Percentiles rank a stretch among this genome's conserved stretches.
Evolutionary conservation across 2,888 invertebrate species (phyloP).

Genomic region (Glyphotaelius pellucidus): DNA sequence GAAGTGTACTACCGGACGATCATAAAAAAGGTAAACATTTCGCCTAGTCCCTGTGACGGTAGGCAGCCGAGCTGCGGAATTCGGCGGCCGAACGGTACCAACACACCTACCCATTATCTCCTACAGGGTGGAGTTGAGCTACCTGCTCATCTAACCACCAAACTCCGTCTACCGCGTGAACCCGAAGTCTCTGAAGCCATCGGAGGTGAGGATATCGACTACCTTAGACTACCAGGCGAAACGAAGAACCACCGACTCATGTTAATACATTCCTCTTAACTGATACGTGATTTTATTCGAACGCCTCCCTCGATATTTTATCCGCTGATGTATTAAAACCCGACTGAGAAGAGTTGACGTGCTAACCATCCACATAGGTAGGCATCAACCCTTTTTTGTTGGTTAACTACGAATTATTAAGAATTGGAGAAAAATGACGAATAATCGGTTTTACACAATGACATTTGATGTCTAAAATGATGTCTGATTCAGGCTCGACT

Average conservation of each 20-base stretch:
- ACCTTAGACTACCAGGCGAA: constrained; percentile 20
- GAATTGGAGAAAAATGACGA: too few relatives aligned
- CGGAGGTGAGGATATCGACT: not conserved
- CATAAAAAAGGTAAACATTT: constrained; percentile 26
- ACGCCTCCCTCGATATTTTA: constrained; percentile 44
- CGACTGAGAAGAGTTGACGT: not conserved
- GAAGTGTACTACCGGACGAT: not conserved
- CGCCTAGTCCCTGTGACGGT: constrained; percentile 36
- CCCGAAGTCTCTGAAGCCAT: not conserved
- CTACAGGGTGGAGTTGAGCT: not conserved
- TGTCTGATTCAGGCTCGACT: too few relatives aligned
- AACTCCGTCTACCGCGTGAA: not conserved
- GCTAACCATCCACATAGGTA: not conserved
- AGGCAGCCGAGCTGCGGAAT: constrained; percentile 43
- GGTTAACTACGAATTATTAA: not conserved
- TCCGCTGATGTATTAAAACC: not conserved
- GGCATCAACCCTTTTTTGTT: not conserved
- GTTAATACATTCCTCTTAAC: constrained; percentile 59
- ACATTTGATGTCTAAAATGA: too few relatives aligned
- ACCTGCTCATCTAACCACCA: not conserved
- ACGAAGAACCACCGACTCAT: constrained; percentile 50
- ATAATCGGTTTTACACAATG: too few relatives aligned
- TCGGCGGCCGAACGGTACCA: constrained; percentile 28
- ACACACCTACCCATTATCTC: not conserved
- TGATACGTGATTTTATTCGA: constrained; percentile 63